Conservation (phyloP, 2,113 vertebrate genomes). For the Pavo muticus region DNA sequence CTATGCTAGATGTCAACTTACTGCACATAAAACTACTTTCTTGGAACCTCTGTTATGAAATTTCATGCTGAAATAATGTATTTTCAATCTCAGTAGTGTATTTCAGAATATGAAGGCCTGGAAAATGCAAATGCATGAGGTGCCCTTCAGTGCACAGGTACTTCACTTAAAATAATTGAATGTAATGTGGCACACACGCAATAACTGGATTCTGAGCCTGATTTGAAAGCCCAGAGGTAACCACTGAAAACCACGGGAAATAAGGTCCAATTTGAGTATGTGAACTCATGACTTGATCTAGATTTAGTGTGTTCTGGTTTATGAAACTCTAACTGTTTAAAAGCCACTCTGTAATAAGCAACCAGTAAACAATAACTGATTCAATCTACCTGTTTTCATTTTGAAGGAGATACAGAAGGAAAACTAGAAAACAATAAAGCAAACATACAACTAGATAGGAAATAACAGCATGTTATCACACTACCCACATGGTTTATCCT, state of each 20-base stretch:
- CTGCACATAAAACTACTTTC: not conserved
- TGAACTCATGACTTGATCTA: not conserved
- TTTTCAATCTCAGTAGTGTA: not conserved
- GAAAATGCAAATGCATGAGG: not conserved
- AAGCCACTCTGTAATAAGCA: not conserved
- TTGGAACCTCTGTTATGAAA: not conserved
- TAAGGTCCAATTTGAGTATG: not conserved
- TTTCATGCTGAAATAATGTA: not conserved
- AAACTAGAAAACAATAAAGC: not conserved
- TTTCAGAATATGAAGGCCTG: not conserved
- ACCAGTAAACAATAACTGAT: not conserved
- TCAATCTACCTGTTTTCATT: not conserved
- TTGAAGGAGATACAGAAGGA: not conserved
- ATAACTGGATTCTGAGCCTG: not conserved
- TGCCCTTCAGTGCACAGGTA: not conserved
- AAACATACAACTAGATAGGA: not conserved
- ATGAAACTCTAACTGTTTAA: not conserved
- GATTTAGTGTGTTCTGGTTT: not conserved
- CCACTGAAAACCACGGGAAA: not conserved
- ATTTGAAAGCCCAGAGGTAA: not conserved
- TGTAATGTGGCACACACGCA: not conserved
- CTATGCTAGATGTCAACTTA: not conserved
- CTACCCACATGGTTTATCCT: not conserved
- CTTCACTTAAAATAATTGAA: not conserved
- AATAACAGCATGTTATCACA: not conserved